phyloP scores from a whole-genome alignment of 35 echinoderm and acorn worm species.

The Anneissia japonica region DNA sequence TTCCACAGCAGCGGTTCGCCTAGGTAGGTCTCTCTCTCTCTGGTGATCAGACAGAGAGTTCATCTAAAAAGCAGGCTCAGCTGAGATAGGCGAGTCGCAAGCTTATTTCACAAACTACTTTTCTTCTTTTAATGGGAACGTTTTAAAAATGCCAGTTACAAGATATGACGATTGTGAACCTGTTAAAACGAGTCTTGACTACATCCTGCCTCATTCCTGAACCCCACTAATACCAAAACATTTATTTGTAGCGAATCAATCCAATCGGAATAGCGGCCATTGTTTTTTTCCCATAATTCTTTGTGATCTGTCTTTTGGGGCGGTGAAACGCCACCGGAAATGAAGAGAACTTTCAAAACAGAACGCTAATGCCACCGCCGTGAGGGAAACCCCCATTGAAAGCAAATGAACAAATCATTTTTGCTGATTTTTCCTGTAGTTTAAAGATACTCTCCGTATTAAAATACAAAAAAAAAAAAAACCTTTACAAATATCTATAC shows the following conservation, averaged over 20 bases:
- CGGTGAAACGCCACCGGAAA: not conserved
- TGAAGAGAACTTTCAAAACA: not conserved
- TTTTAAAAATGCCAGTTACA: not conserved
- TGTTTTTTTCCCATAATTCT: not conserved
- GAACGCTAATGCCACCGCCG: no score
- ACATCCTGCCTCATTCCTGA: not conserved
- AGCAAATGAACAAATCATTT: no score
- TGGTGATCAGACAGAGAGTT: no score
- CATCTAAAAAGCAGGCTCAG: no score
- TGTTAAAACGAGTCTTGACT: not conserved
- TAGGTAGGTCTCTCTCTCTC: no score
- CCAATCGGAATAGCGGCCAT: not conserved
- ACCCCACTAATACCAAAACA: not conserved
- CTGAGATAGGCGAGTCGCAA: not conserved
- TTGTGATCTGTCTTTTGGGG: not conserved
- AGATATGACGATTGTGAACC: not conserved
- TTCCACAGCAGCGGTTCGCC: no score
- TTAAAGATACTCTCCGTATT: no score
- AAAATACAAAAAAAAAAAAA: no score
- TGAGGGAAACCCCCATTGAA: not conserved
- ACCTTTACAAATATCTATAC: no score
- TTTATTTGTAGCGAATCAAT: not conserved
- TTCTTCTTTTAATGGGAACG: not conserved
- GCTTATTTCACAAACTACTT: not conserved
- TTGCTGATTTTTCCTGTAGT: no score